These are phyloP conservation scores for Alligator mississippiensis DNA, from an alignment of 2,113 vertebrate species.

Conservation along the genomic window DNA sequence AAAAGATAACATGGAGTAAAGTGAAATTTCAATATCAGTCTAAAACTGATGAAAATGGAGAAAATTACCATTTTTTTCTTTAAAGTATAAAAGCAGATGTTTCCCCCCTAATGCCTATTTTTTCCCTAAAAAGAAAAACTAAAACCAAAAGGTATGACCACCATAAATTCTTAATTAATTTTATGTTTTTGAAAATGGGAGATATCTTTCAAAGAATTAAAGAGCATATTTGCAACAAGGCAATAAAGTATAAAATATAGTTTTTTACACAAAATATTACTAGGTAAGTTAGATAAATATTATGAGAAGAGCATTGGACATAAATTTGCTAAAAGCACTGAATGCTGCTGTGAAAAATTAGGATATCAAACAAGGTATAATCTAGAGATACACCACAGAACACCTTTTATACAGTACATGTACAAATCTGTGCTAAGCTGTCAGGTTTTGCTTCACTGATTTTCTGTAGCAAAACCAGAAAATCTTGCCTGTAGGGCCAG, in stretches of 20 bases:
- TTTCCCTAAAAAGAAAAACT: slow-evolving; percentile 30
- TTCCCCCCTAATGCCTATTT: not conserved
- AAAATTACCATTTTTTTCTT: too few species aligned
- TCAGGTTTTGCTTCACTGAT: slow-evolving; percentile 64
- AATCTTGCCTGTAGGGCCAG: slow-evolving; percentile 57
- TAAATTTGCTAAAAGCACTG: slow-evolving; percentile 40
- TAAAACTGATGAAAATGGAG: not conserved
- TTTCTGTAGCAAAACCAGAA: slow-evolving; percentile 67
- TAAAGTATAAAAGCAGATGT: not conserved
- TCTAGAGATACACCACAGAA: not conserved
- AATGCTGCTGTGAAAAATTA: slow-evolving; percentile 19
- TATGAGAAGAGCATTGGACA: slow-evolving; percentile 29
- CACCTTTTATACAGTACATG: not conserved
- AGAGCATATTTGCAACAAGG: not conserved
- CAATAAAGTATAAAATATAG: not conserved
- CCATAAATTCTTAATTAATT: not conserved
- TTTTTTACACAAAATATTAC: not conserved
- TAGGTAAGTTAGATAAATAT: slow-evolving; percentile 48
- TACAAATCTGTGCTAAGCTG: slow-evolving; percentile 42
- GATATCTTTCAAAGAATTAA: not conserved
- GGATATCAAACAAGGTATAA: slow-evolving; percentile 18
- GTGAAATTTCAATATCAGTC: not conserved
- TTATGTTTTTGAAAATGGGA: not conserved
- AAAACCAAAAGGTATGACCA: not conserved
- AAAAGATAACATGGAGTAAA: too few species aligned